Percentiles rank a stretch among this genome's conserved stretches.
Conservation (phyloP, 2,797 vertebrate genomes). For the Tympanoctomys barrerae region DNA sequence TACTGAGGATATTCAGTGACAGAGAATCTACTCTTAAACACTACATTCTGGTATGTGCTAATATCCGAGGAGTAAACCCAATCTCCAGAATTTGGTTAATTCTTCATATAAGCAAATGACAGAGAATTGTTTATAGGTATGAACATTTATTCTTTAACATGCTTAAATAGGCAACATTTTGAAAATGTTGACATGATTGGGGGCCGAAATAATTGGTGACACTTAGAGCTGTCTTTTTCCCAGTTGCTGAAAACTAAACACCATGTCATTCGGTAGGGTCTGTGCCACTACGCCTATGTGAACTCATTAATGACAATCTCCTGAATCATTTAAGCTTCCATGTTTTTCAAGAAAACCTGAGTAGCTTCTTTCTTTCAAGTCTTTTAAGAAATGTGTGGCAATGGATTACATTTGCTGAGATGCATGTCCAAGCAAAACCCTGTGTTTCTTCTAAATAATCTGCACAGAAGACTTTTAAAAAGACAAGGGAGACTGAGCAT, state of each 20-base stretch:
- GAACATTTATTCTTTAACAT: slow-evolving; percentile 11
- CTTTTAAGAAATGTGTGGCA: not conserved
- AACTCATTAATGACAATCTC: not conserved
- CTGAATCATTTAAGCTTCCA: not conserved
- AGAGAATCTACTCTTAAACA: not conserved
- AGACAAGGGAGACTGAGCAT: not conserved
- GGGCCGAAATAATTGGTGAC: not conserved
- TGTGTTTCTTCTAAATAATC: not conserved
- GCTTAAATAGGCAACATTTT: not conserved
- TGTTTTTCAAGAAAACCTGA: not conserved
- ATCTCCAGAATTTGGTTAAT: not conserved
- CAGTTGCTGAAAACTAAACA: not conserved
- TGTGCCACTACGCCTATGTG: not conserved
- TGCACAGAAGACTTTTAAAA: not conserved
- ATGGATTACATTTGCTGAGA: not conserved
- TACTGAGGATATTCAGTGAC: not conserved
- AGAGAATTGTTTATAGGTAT: not conserved
- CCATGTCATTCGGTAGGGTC: not conserved
- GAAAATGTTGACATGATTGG: not conserved
- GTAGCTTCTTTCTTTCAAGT: not conserved
- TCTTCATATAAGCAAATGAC: not conserved
- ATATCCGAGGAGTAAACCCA: not conserved
- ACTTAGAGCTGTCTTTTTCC: not conserved
- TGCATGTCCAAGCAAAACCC: too few species aligned
- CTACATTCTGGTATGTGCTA: not conserved